Evolutionary conservation across 2,113 vertebrate genomes (phyloP).

Genomic region (Monarcha castaneiventris): DNA sequence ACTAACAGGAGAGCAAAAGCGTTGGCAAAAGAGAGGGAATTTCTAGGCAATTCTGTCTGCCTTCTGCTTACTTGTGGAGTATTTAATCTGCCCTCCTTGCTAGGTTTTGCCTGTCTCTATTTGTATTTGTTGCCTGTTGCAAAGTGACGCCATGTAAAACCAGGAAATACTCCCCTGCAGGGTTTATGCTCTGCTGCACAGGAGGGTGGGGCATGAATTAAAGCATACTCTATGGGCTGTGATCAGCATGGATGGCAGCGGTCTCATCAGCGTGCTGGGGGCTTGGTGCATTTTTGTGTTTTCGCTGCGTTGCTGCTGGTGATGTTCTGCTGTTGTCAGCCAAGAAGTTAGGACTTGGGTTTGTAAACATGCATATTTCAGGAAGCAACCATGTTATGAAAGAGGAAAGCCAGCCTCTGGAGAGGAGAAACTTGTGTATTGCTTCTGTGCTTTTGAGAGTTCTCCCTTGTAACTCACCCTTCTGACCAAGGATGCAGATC

Average conservation of each 20-base stretch:
- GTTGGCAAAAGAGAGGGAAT: background rate
- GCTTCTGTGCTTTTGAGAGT: background rate
- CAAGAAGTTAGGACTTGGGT: background rate
- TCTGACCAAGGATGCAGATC: background rate
- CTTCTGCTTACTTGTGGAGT: background rate
- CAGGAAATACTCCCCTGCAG: background rate
- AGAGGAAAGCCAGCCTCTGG: background rate
- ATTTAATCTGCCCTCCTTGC: background rate
- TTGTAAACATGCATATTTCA: background rate
- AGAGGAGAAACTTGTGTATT: background rate
- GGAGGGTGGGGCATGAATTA: background rate
- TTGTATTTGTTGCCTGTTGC: background rate
- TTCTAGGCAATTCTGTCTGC: background rate
- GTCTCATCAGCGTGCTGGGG: fast-evolving
- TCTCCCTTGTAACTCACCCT: background rate
- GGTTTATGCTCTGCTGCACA: background rate
- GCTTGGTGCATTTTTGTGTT: background rate
- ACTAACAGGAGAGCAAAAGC: background rate
- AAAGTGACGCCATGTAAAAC: background rate
- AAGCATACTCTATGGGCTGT: background rate
- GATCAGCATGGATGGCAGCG: background rate
- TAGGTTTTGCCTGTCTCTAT: background rate
- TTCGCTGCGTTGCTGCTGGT: background rate
- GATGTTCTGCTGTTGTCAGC: background rate
- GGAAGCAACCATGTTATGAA: background rate